Percentiles rank a stretch among this genome's conserved stretches.
Conservation (phyloP, 2,797 vertebrate genomes). For the Enteromius anoplus region DNA sequence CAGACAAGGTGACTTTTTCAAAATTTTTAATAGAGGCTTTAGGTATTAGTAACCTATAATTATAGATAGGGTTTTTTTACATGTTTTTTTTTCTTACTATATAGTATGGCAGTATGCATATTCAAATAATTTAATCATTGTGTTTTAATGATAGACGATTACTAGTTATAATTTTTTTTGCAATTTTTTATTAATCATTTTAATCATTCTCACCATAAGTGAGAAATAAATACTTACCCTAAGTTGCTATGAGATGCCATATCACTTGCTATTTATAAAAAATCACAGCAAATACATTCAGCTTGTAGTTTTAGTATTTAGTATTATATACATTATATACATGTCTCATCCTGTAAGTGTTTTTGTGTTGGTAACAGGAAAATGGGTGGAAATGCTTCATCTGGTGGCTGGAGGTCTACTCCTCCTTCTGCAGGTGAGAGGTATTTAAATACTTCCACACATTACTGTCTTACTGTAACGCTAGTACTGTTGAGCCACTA, state of each 20-base stretch:
- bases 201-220: too few relatives aligned
- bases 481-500: neutral
- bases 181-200: too few relatives aligned
- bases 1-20: neutral
- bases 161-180: neutral
- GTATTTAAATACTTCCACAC: conserved; percentile 36
- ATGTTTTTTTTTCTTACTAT: neutral
- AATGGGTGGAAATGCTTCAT: conserved; percentile 82
- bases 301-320: neutral
- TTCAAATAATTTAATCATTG: neutral
- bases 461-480: neutral
- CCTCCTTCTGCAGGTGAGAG: conserved; percentile 91
- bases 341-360: neutral
- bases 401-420: conserved; percentile 90
- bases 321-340: too few relatives aligned
- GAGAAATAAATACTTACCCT: conserved; percentile 1
- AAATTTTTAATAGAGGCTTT: neutral
- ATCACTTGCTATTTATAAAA: neutral
- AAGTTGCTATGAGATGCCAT: neutral
- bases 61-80: neutral
- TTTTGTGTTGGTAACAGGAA: conserved; percentile 77
- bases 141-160: neutral
- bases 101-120: neutral
- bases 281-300: neutral
- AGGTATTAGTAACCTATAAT: neutral